Base-by-base conservation (phyloP, 2,888 invertebrate species). In the Phrixothrix hirtus region DNA sequence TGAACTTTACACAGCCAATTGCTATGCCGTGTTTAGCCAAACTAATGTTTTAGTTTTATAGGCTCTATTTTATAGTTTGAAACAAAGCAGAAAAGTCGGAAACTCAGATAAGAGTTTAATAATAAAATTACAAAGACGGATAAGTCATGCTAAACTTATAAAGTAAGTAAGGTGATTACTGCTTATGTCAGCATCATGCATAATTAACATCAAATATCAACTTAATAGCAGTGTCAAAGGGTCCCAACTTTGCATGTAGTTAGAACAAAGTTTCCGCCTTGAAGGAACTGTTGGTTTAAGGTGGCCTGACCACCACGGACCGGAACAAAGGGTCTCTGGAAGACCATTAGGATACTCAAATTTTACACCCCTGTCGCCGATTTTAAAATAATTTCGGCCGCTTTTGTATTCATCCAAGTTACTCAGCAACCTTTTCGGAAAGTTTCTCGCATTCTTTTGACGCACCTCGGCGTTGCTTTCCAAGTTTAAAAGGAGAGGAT, bases 131-230 rank as follows among this genome's bases (percentile, higher is more conserved):
- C 35, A 36, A 16, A 17, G 16, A 11, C 16, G 9, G 15, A 10
- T 17, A 21, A 11, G 17, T 2, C 9, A 25, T 27, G 30, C 35
- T 39, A n/a, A n/a, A n/a, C n/a, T 45, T 46, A 46, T 30, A 30
- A 47, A 42, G 47, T 53, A 43, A 53, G 26, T 37, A 17, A 31
- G 21, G 36, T 53, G 47, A 53, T 48, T 39, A 34, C 43, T 29
- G 36, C 41, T 43, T 45, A 34, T 51, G 38, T 46, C 47, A 36
- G 51, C 59, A 56, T 58, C 58, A 54, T 52, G 61, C 57, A 65
- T 71, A 71, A 71, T 71, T 71, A 71, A 68, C 61, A 63, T 69
- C 67, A 64, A 68, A 71, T 72, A 68, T 70, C 70, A 64, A 65
- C 66, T 67, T 62, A 62, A 67, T 66, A 64, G 64, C 64, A 63